These are phyloP conservation scores for Lophochroa leadbeateri DNA, from an alignment of 2,113 vertebrate species.

Conservation along the genomic window DNA sequence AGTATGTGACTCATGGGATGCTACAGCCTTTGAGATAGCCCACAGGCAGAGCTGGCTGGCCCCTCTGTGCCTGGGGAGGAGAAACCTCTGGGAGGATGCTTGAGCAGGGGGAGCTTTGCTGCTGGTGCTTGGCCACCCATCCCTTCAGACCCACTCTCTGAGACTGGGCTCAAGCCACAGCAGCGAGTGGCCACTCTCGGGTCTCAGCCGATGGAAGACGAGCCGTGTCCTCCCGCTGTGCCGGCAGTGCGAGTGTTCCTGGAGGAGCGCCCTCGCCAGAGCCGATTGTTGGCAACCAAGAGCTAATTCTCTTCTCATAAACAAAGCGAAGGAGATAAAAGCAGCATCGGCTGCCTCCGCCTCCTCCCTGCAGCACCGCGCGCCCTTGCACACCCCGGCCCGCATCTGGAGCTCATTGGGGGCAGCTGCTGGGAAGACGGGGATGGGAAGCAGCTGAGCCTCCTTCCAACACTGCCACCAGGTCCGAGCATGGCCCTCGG, in stretches of 20 bases:
- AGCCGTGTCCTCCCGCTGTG: rapidly evolving
- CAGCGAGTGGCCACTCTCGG: rapidly evolving
- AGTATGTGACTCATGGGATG: too few species aligned
- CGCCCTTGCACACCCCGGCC: not conserved
- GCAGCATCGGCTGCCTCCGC: not conserved
- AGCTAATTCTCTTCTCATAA: not conserved
- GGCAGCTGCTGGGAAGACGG: not conserved
- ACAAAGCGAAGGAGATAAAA: not conserved
- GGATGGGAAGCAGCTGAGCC: slow-evolving; percentile 19
- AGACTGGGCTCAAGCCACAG: not conserved
- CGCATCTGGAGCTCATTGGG: slow-evolving; percentile 51
- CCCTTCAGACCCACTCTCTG: not conserved
- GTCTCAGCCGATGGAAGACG: not conserved
- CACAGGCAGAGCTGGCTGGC: not conserved
- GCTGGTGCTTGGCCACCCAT: not conserved
- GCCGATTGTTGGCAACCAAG: not conserved
- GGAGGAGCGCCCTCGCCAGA: not conserved
- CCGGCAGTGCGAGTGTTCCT: not conserved
- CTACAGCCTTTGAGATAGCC: not conserved
- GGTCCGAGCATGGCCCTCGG: not conserved
- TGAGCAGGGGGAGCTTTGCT: not conserved
- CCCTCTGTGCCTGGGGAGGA: rapidly evolving
- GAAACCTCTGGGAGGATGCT: not conserved
- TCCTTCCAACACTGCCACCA: not conserved
- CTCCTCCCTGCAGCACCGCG: not conserved